Evolutionary conservation across 2,888 invertebrate genomes (phyloP).

Genomic region (Tetranychus piercei): DNA sequence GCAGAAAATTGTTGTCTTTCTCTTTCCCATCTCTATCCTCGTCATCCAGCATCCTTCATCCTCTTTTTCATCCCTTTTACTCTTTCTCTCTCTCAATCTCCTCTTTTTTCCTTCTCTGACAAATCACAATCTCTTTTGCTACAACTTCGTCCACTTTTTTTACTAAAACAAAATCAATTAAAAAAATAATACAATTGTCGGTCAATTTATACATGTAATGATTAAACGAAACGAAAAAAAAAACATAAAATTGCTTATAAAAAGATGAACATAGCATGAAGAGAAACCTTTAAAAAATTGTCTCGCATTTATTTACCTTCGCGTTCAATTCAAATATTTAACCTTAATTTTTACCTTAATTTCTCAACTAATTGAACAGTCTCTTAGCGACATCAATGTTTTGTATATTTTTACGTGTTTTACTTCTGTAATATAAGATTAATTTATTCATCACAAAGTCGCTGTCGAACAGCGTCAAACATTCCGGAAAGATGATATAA

Average conservation of each 20-base stretch:
- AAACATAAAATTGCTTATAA: not conserved
- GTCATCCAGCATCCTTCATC: not conserved
- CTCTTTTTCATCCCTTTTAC: not conserved
- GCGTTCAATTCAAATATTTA: no score
- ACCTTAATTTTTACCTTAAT: no score
- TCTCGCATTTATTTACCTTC: no score
- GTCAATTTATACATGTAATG: not conserved
- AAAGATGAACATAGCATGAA: conserved; percentile 1
- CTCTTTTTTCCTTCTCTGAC: not conserved
- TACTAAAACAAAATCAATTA: not conserved
- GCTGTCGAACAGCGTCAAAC: no score
- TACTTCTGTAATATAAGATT: no score
- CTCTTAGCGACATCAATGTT: no score
- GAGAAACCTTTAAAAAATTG: not conserved
- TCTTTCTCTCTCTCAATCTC: not conserved
- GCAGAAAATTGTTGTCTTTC: no score
- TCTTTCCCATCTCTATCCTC: not conserved
- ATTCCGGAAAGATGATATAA: no score
- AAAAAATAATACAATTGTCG: not conserved
- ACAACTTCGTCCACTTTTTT: not conserved
- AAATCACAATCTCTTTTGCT: not conserved
- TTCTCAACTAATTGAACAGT: no score
- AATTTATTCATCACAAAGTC: no score
- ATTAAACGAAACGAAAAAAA: not conserved
- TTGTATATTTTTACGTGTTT: no score